Base-by-base conservation (phyloP, 2,797 vertebrate species). In the Picus viridis region DNA sequence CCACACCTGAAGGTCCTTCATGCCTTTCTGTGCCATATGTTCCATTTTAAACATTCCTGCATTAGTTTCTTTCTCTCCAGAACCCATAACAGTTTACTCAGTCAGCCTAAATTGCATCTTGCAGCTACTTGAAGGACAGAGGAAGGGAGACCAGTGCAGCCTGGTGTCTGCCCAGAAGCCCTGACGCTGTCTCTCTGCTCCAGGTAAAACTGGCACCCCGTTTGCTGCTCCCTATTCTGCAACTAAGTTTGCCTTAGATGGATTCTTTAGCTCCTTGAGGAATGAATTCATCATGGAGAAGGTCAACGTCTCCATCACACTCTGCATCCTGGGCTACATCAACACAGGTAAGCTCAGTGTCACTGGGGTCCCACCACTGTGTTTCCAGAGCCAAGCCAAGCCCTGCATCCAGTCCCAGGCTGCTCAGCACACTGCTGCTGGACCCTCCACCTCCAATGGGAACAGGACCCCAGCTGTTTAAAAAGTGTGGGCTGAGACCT, bases 191-290 rank as follows among this genome's bases (percentile, higher is more conserved):
- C 10, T 61, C 15, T 77, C 32, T 54, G 23, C 65, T 92, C 64
- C 92, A 98, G 98, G 98, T 19, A 98, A 94, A 96, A 14, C 51
- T 3, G 7, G 51, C 0, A 1, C 1, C 30, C 98, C 98, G 2
- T 64, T 98, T 10, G 0, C 3, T 26, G 96, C 96, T 64, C 4
- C 97, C 63, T 98, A 98, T 43, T 95, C 97, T 0, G 97, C 97
- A 56, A 97, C 96, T 65, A 98, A 98, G 81, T 98, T 98, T 3
- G 97, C 98, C 83, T 95, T 98, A 9, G 97, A 98, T 0, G 98
- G 98, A 36, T 98, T 98, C 92, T 98, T 97, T 92, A 97, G 97
- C 47, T 96, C 97, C 82, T 24, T 98, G 90, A 79, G 97, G 58
- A 72, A 57, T 0, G 97, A 98, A 36, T 23, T 97, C 49, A 49